Base-by-base conservation (phyloP, 2,797 vertebrate species). In the Mus caroli region DNA sequence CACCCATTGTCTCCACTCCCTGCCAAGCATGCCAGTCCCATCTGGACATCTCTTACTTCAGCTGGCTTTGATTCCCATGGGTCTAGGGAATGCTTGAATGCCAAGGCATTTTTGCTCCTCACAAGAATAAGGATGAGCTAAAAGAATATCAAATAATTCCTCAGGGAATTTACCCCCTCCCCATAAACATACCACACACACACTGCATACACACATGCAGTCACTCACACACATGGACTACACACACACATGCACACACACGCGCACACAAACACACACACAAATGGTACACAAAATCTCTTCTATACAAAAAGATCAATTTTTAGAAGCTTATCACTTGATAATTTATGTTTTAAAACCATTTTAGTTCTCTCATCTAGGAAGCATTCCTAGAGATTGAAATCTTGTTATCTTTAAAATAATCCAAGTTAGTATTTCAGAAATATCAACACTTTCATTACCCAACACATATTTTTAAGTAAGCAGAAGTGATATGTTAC, bases 21-120 rank as follows among this genome's bases (percentile, higher is more conserved):
- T 95, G 95, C 96, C 83, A 28, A 24, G 94, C 76, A 67, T 73
- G 93, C 90, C 94, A 84, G 2, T 97, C 96, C 98, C 98, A 98
- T 98, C 97, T 95, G 97, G 94, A 93, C 96, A 97, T 80, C 97
- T 96, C 54, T 92, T 86, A 88, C 79, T 92, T 96, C 84, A 96
- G 94, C 96, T 96, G 94, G 92, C 64, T 95, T 88, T 92, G 97
- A 98, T 98, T 98, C 98, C 98, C 98, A 94, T 46, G 94, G 97
- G 97, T 98, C 98, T 83, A 64, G 1, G 79, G 95, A 97, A 96
- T 67, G 56, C 56, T 52, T 93, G 40, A 89, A 93, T 94, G 96
- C 94, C 97, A 97, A 67, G 3, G 94, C 96, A 94, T 96, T 97
- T 98, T 97, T 96, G 95, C 93, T 97, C 93, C 97, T 98, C 56